Conservation (phyloP, 2,113 vertebrate species). For the Phycodurus eques region DNA sequence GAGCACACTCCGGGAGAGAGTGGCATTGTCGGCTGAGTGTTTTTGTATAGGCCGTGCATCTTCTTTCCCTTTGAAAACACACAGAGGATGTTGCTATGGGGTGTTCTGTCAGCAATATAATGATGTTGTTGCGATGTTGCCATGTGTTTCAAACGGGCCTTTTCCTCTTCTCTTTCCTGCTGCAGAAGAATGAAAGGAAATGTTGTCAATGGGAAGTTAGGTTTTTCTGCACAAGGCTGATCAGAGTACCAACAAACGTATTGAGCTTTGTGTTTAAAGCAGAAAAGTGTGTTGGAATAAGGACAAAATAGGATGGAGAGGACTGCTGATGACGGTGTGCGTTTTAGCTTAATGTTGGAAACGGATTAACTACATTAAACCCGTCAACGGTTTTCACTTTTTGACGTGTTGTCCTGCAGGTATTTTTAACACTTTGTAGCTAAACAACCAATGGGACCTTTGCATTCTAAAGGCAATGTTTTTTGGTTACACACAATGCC, state of each 20-base stretch:
- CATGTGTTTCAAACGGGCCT: neutral
- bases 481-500: too few species aligned
- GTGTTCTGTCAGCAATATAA: neutral
- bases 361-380: neutral
- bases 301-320: neutral
- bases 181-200: constrained; percentile 16
- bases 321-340: neutral
- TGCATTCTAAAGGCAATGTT: too few species aligned
- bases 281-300: neutral
- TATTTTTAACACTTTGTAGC: too few species aligned
- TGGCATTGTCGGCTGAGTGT: neutral
- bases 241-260: neutral
- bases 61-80: constrained; percentile 6
- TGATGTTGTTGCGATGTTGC: neutral
- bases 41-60: neutral
- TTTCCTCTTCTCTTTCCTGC: constrained; percentile 11
- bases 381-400: neutral
- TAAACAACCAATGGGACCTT: too few species aligned
- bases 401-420: neutral
- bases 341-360: neutral
- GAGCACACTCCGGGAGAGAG: neutral
- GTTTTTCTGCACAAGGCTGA: neutral
- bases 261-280: neutral
- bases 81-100: constrained; percentile 7
- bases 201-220: constrained; percentile 4